A percentile compares a stretch with the other conserved stretches of the same genome.
These are phyloP conservation scores for Crax fasciolata DNA, from an alignment of 2,797 vertebrate genomes.

Conservation along the genomic window DNA sequence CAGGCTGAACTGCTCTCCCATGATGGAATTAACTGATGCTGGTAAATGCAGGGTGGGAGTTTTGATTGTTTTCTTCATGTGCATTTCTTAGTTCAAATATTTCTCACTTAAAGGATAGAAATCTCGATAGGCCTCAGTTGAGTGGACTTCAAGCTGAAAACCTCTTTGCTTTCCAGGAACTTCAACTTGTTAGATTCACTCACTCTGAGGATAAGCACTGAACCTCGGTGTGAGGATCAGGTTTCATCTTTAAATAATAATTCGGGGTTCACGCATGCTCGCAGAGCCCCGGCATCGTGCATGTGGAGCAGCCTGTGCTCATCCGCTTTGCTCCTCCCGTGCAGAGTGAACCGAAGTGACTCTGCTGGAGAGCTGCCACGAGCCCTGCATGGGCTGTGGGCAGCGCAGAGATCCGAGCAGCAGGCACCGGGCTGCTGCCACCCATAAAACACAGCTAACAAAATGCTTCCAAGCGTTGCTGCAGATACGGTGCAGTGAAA, in stretches of 20 bases:
- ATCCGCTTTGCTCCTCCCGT: neutral
- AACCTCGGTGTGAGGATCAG: slow-evolving; percentile 15
- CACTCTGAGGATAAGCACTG: slow-evolving; percentile 3
- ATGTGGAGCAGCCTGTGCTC: neutral
- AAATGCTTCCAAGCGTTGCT: neutral
- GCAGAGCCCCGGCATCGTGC: neutral
- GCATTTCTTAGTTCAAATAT: neutral
- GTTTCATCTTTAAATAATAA: neutral
- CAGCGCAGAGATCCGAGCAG: accelerated
- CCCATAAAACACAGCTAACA: accelerated
- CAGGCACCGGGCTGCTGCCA: neutral
- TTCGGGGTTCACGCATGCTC: accelerated
- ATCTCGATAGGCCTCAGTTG: neutral
- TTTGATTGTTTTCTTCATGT: neutral
- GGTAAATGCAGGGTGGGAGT: neutral
- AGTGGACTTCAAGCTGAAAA: neutral
- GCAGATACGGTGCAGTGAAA: neutral
- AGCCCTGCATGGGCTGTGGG: neutral
- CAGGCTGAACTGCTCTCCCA: neutral
- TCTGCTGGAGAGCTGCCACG: slow-evolving; percentile 22
- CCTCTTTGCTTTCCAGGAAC: slow-evolving; percentile 54
- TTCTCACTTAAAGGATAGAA: neutral
- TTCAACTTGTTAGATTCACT: neutral
- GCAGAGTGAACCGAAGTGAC: neutral
- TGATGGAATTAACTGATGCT: neutral